Conservation (phyloP, 2,888 invertebrate species). For the Melitaea athalia region DNA sequence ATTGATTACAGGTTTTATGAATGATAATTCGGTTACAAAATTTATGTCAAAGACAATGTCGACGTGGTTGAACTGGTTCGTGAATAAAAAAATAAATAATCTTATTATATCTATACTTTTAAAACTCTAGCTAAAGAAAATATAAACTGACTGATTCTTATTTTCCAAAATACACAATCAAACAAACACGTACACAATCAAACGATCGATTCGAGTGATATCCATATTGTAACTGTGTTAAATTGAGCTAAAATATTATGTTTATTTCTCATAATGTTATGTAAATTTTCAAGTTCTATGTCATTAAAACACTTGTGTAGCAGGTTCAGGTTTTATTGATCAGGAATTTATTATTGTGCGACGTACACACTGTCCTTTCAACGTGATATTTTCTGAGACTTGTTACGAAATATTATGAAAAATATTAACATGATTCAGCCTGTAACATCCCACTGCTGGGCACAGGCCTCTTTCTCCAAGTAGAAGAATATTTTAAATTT, state of each 20-base stretch:
- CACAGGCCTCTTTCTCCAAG: no score
- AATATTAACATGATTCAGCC: no score
- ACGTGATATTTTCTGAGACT: not conserved
- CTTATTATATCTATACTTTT: no score
- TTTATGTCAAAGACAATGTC: not conserved
- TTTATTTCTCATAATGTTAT: conserved; percentile 63
- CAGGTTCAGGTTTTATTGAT: conserved; percentile 53
- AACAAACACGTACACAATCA: not conserved
- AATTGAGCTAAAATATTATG: conserved; percentile 54
- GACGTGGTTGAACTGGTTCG: no score
- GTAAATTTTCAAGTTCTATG: conserved; percentile 78
- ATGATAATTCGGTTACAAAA: not conserved
- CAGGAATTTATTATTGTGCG: conserved; percentile 33
- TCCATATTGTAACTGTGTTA: conserved; percentile 54
- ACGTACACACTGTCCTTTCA: not conserved
- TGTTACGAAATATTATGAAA: not conserved
- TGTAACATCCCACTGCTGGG: no score
- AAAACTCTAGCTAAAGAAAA: no score
- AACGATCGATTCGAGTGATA: conserved; percentile 39
- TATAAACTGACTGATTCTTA: not conserved
- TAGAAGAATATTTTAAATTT: no score
- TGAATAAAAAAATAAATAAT: no score
- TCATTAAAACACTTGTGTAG: conserved; percentile 57
- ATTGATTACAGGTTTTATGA: not conserved
- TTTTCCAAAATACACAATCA: not conserved